phyloP scores from a whole-genome alignment of 2,113 vertebrate genomes.

The Vimba vimba region DNA sequence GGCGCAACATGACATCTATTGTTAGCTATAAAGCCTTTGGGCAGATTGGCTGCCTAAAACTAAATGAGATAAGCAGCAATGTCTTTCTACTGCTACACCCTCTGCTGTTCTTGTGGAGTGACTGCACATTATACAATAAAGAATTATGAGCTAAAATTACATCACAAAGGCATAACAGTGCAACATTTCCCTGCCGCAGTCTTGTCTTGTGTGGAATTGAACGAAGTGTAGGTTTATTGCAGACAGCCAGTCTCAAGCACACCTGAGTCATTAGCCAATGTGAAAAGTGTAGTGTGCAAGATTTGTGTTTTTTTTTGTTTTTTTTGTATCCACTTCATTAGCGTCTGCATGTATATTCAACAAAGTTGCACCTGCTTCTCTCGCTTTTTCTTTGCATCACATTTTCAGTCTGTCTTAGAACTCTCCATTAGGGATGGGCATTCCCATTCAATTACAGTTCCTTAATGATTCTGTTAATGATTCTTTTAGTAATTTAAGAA shows the following conservation, averaged over 20 bases:
- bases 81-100: slow-evolving; percentile 35
- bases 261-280: slow-evolving; percentile 14
- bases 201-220: slow-evolving; percentile 6
- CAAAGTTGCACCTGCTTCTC: slow-evolving; percentile 10
- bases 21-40: slow-evolving; percentile 36
- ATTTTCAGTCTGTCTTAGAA: background rate
- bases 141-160: slow-evolving; percentile 13
- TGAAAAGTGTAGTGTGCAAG: background rate
- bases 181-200: background rate
- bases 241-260: slow-evolving; percentile 9
- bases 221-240: background rate
- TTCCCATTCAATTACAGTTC: background rate
- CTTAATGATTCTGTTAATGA: slow-evolving; percentile 4
- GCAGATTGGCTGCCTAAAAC: slow-evolving; percentile 37
- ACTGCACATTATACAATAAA: slow-evolving; percentile 29
- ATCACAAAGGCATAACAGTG: background rate
- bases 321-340: slow-evolving; percentile 8
- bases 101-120: slow-evolving; percentile 40
- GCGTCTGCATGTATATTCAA: background rate
- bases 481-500: background rate
- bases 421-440: background rate
- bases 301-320: background rate
- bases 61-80: slow-evolving; percentile 33
- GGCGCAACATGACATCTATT: slow-evolving; percentile 35
- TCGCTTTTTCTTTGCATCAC: background rate